These are phyloP conservation scores for Heterodera schachtii DNA, from an alignment of 1,140 invertebrate genomes.

Conservation along the genomic window DNA sequence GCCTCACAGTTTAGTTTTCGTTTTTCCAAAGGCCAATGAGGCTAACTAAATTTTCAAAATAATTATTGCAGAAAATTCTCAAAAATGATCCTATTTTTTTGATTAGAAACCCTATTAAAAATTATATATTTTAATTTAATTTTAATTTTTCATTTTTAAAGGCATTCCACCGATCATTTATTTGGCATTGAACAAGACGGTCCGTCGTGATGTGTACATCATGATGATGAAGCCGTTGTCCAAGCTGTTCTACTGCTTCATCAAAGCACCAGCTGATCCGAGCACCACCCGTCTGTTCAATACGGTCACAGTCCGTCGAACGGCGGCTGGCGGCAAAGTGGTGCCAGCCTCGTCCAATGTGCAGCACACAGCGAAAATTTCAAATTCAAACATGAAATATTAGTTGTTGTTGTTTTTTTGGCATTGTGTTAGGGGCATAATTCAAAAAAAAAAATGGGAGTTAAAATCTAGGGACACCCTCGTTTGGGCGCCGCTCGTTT, in stretches of 20 bases:
- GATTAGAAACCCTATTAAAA: no score
- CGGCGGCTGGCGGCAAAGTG: not conserved
- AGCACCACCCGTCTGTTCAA: not conserved
- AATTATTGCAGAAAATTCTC: no score
- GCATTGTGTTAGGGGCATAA: no score
- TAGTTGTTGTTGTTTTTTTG: not conserved
- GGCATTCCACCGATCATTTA: slow-evolving; percentile 28
- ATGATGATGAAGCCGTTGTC: slow-evolving; percentile 14
- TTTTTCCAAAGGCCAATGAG: no score
- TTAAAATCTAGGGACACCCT: no score
- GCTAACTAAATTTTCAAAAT: no score
- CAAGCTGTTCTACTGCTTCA: not conserved
- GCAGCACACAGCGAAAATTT: not conserved
- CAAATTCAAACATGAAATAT: not conserved
- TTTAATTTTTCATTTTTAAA: not conserved
- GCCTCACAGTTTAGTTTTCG: no score
- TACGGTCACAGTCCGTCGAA: slow-evolving; percentile 7
- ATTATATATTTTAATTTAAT: no score
- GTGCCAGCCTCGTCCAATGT: not conserved
- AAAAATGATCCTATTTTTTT: no score
- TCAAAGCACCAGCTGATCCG: not conserved
- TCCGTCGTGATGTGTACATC: slow-evolving; percentile 27
- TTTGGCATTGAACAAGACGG: slow-evolving; percentile 24
- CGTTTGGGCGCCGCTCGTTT: no score
- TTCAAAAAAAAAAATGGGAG: no score